Evolutionary conservation across 2,113 vertebrate species (phyloP).

Genomic region (Hippocampus zosterae): DNA sequence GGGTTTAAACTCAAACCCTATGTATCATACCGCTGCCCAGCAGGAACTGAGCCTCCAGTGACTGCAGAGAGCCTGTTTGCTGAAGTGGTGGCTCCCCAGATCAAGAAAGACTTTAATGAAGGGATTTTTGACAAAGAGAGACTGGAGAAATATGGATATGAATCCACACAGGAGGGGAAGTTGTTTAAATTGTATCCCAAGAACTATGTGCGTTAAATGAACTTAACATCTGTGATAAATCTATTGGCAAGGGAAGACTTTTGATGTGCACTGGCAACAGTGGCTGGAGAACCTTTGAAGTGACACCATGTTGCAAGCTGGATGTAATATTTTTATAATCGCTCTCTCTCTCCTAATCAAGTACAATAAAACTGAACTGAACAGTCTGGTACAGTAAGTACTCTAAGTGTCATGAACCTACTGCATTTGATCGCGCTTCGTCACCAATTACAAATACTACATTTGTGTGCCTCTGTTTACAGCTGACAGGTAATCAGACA

Average conservation of each 20-base stretch:
- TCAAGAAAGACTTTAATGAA: conserved; percentile 77
- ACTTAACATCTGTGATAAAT: not conserved
- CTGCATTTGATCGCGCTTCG: not conserved
- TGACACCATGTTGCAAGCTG: not conserved
- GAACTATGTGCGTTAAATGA: conserved; percentile 79
- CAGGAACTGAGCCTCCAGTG: conserved; percentile 69
- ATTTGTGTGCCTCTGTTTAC: not conserved
- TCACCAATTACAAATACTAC: not conserved
- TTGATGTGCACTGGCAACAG: not conserved
- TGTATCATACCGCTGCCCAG: conserved; percentile 79
- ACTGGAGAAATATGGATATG: conserved; percentile 88
- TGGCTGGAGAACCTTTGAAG: not conserved
- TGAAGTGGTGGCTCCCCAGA: conserved; percentile 74
- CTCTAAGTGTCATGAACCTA: not conserved
- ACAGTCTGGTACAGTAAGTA: not conserved
- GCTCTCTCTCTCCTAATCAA: not conserved
- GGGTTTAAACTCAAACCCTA: conserved; percentile 88
- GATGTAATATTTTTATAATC: not conserved
- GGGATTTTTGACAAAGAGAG: conserved; percentile 69
- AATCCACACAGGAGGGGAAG: conserved; percentile 84
- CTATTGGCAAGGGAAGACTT: not conserved
- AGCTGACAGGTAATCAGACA: not conserved
- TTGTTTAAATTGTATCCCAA: conserved; percentile 90
- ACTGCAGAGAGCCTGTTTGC: conserved; percentile 79
- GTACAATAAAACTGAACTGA: not conserved